Evolutionary conservation across 2,113 vertebrate species (phyloP).

Genomic region (Cryptotis parvus): DNA sequence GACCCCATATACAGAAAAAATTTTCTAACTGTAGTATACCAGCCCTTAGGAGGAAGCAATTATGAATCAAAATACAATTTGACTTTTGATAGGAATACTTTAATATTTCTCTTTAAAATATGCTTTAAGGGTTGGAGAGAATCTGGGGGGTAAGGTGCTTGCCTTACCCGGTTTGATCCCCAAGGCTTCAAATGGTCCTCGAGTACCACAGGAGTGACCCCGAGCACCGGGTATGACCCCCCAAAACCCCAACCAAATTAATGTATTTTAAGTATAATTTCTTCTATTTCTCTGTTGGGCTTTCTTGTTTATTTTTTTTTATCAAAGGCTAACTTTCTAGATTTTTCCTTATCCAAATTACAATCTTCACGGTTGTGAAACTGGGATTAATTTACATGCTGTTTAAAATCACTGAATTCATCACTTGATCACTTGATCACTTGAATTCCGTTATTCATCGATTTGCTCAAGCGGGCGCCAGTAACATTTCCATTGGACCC

Average conservation of each 20-base stretch:
- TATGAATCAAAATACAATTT: conserved; percentile 13
- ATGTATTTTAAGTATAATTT: conserved; percentile 19
- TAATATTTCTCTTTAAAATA: background rate
- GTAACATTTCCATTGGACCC: no score
- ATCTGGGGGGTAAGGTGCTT: no score
- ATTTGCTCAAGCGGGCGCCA: no score
- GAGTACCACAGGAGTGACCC: no score
- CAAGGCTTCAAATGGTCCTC: no score
- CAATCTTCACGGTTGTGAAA: conserved; percentile 42
- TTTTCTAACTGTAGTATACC: background rate
- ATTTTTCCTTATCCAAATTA: conserved; percentile 31
- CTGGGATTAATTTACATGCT: conserved; percentile 18
- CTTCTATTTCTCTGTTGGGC: background rate
- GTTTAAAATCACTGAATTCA: conserved; percentile 3
- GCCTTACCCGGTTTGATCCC: no score
- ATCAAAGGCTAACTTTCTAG: background rate
- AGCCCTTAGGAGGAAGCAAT: background rate
- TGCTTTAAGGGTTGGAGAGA: background rate
- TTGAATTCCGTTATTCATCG: no score
- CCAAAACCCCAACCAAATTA: no score
- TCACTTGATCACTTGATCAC: no score
- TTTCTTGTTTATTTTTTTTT: background rate
- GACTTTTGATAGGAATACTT: conserved; percentile 20
- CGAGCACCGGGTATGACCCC: no score
- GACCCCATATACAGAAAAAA: no score